Evolutionary conservation across 2,888 invertebrate genomes (phyloP), one percentile per base, ranked within the genome.

Genomic region (Rugalucina vietnamica): DNA sequence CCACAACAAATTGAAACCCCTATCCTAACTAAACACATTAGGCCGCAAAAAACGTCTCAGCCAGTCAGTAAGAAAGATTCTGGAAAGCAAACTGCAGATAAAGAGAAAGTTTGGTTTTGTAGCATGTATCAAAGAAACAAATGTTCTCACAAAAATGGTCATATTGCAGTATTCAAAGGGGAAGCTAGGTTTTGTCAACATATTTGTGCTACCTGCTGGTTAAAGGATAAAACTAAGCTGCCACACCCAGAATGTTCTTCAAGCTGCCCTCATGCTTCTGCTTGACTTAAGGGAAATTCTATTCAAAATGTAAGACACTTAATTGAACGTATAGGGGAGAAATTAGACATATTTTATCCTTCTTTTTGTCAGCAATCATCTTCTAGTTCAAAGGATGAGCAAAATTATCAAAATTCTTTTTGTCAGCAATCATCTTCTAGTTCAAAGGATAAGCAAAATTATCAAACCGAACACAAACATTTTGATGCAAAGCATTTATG

Each of bases 1-100:
- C 75, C 70, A 27, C 24, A 14, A n/a, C 75, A 75, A 70, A 69
- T 75, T 29, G 70, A 80, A 12, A 60, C 60, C 10, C 65, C 43
- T 24, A 60, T 74, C 24, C 69, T 65, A 14, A 34, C 60, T 0
- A 69, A 71, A 21, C n/a, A 18, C n/a, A 4, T 54, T 21, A n/a
- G 54, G 54, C 4, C 4, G 12, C 14, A 54, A 54, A 4, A 18
- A 18, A 54, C 14, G 4, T 14, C 4, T 14, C 10, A 8, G 14
- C 18, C 18, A 12, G n/a, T 18, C 4, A 14, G 3, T 21, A 54
- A 54, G n/a, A 54, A 54, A 21, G 4, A 8, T 4, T n/a, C 4
- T 14, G 54, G n/a, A 54, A 21, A 21, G 14, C 12, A 54, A 54
- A 4, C 54, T 18, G 54, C 14, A 14, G n/a, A 54, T 8, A 4